A percentile compares a stretch with the other conserved stretches of the same genome.
phyloP scores from a whole-genome alignment of 2,797 vertebrate species.

The Oreochromis mossambicus region DNA sequence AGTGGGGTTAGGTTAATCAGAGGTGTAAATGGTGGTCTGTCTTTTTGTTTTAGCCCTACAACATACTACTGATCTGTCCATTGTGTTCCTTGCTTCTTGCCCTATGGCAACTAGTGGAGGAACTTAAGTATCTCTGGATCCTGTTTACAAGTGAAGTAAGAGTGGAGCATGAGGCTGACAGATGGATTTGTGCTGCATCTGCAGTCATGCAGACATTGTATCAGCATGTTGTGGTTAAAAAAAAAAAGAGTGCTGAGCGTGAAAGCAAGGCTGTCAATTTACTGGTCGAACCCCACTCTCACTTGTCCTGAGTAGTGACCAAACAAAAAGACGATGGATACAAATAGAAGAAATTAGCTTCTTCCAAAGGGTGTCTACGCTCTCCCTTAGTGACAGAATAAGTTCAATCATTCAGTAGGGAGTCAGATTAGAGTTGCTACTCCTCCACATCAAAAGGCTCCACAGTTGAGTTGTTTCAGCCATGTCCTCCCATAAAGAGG shows the following conservation, averaged over 20 bases:
- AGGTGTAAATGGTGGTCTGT: not conserved
- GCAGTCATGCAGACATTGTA: not conserved
- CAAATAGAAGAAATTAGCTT: not conserved
- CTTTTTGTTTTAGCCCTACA: not conserved
- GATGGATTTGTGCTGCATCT: not conserved
- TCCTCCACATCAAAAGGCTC: not conserved
- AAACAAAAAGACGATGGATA: not conserved
- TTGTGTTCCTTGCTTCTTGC: not conserved
- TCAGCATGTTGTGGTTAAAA: not conserved
- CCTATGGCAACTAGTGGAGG: not conserved
- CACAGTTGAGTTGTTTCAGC: not conserved
- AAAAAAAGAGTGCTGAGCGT: not conserved
- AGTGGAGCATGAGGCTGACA: not conserved
- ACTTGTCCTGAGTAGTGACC: not conserved
- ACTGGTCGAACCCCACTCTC: not conserved
- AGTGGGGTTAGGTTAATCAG: not conserved
- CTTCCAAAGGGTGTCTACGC: not conserved
- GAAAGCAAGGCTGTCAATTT: not conserved
- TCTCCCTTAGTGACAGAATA: not conserved
- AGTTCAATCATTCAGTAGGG: not conserved
- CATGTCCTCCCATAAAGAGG: not conserved
- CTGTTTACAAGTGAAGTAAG: not conserved
- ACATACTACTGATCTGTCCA: not conserved
- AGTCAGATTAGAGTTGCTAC: not conserved
- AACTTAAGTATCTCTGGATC: not conserved